Percentiles rank a stretch among this genome's conserved stretches.
Evolutionary conservation across 2,797 vertebrate species (phyloP).

Genomic region (Oreortyx pictus): DNA sequence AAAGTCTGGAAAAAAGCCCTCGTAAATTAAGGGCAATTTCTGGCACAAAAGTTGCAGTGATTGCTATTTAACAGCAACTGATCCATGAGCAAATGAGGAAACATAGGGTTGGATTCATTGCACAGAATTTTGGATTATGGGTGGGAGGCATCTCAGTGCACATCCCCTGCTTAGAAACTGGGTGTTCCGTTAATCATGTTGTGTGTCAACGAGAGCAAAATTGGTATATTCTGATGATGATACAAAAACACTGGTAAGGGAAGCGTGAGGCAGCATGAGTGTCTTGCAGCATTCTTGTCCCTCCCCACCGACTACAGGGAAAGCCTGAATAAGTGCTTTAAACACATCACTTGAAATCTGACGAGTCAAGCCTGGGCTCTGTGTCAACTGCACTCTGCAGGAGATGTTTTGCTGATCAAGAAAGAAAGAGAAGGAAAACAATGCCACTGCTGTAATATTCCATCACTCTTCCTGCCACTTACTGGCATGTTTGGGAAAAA

Average conservation of each 20-base stretch:
- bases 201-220: neutral
- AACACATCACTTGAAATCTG: neutral
- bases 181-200: neutral
- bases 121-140: neutral
- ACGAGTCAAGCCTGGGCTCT: neutral
- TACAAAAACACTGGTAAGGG: neutral
- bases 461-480: neutral
- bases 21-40: neutral
- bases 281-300: neutral
- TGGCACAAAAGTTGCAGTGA: neutral
- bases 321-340: neutral
- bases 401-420: neutral
- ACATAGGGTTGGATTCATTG: neutral
- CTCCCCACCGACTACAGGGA: neutral
- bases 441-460: neutral
- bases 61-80: fast-evolving
- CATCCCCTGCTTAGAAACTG: neutral
- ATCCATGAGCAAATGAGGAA: neutral
- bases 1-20: fast-evolving
- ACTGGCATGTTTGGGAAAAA: neutral
- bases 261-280: neutral
- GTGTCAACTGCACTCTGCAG: neutral
- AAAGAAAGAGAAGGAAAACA: neutral
- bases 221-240: neutral
- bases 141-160: neutral